A percentile compares a stretch with the other conserved stretches of the same genome.
Conservation (phyloP, 2,113 vertebrate genomes). For the Chiloscyllium plagiosum region DNA sequence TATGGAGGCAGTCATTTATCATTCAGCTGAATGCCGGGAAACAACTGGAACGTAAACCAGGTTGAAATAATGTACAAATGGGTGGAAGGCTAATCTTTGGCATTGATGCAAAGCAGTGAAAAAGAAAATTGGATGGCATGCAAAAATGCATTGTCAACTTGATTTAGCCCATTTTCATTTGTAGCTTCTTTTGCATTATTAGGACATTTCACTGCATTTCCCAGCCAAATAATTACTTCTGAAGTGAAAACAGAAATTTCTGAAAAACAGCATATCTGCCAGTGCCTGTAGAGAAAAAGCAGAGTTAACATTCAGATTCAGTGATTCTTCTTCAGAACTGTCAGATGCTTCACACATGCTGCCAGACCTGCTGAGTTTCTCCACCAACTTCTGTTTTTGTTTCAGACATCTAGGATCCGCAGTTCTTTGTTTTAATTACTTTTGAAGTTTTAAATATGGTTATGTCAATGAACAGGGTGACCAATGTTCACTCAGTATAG, state of each 20-base stretch:
- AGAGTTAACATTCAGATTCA: no score
- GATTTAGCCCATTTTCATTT: not conserved
- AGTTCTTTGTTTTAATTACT: no score
- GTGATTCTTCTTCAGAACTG: no score
- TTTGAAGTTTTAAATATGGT: not conserved
- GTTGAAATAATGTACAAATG: no score
- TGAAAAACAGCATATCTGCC: no score
- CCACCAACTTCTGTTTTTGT: no score
- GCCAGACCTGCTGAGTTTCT: no score
- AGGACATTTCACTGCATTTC: not conserved
- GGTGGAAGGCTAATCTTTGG: not conserved
- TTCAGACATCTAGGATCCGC: no score
- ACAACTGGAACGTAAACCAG: not conserved
- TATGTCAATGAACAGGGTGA: not conserved
- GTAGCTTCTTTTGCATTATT: not conserved
- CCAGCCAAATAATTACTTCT: not conserved
- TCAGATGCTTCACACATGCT: no score
- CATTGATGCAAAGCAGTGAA: not conserved
- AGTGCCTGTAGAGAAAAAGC: no score
- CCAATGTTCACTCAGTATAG: not conserved
- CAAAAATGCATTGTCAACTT: not conserved
- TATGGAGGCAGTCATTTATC: not conserved
- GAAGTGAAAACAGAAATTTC: not conserved
- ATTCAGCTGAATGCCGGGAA: not conserved
- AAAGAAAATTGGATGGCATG: not conserved